phyloP scores from a whole-genome alignment of 1,140 invertebrate species.

The Parapsyche elsis region DNA sequence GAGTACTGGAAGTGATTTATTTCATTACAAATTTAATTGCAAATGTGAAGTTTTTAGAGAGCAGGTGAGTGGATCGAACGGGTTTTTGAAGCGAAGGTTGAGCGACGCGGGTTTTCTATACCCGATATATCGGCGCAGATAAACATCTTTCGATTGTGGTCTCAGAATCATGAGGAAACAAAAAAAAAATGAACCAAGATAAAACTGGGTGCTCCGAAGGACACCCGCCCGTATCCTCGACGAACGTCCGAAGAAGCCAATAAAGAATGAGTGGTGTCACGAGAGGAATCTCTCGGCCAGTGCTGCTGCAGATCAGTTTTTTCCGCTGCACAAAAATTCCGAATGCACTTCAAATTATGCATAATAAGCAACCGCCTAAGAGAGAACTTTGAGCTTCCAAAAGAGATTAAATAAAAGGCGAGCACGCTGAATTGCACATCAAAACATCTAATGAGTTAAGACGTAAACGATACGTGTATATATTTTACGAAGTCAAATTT shows the following conservation, averaged over 20 bases:
- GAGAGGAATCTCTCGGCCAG: too few species aligned
- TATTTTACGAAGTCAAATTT: too few species aligned
- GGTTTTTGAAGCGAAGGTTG: not conserved
- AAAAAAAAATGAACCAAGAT: not conserved
- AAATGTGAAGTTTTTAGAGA: not conserved
- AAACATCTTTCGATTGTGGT: conserved; percentile 11
- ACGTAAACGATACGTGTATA: too few species aligned
- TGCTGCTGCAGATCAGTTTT: too few species aligned
- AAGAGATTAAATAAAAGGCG: too few species aligned
- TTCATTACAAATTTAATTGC: conserved; percentile 24
- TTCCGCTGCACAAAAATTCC: too few species aligned
- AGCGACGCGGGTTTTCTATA: not conserved
- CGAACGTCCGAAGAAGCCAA: not conserved
- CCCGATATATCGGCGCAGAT: not conserved
- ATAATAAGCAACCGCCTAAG: too few species aligned
- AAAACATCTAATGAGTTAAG: too few species aligned
- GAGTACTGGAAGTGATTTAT: conserved; percentile 11
- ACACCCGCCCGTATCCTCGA: not conserved
- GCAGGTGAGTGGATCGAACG: conserved; percentile 1
- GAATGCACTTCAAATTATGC: too few species aligned
- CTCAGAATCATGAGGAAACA: not conserved
- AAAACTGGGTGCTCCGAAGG: not conserved
- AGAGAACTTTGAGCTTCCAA: too few species aligned
- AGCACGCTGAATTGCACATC: too few species aligned
- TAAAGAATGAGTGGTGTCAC: too few species aligned